Conservation (phyloP, 1,140 invertebrate genomes). For the Teleogryllus occipitalis region DNA sequence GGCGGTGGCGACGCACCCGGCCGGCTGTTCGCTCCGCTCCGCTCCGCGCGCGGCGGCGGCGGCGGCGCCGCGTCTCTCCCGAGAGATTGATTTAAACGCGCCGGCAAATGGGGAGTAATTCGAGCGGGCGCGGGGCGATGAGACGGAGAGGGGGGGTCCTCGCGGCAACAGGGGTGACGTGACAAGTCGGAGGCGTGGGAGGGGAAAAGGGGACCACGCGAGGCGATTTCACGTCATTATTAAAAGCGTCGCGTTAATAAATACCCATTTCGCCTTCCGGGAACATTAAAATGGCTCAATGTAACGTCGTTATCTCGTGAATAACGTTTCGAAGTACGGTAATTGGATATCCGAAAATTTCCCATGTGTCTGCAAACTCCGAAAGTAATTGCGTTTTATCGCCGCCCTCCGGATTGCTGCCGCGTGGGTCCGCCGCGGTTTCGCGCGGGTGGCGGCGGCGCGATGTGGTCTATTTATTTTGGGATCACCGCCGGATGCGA, state of each 20-base stretch:
- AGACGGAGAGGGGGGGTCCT: too few species aligned
- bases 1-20: too few species aligned
- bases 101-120: too few species aligned
- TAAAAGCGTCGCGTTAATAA: not conserved
- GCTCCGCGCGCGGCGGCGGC: too few species aligned
- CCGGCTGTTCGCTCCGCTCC: too few species aligned
- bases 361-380: not conserved
- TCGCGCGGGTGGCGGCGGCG: not conserved
- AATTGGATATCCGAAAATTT: constrained; percentile 1
- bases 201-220: not conserved
- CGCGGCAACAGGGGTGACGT: too few species aligned
- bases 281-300: constrained; percentile 5
- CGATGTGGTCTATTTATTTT: too few species aligned
- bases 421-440: not conserved
- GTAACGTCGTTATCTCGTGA: not conserved
- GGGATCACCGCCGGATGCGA: too few species aligned
- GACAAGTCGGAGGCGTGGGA: too few species aligned
- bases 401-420: not conserved
- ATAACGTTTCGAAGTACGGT: not conserved
- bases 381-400: not conserved
- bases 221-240: not conserved
- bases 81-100: too few species aligned
- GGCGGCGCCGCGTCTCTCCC: too few species aligned
- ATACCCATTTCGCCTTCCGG: constrained; percentile 3
- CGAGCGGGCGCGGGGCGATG: too few species aligned